Conservation (phyloP, 2,113 vertebrate species). For the Struthidea cinerea region DNA sequence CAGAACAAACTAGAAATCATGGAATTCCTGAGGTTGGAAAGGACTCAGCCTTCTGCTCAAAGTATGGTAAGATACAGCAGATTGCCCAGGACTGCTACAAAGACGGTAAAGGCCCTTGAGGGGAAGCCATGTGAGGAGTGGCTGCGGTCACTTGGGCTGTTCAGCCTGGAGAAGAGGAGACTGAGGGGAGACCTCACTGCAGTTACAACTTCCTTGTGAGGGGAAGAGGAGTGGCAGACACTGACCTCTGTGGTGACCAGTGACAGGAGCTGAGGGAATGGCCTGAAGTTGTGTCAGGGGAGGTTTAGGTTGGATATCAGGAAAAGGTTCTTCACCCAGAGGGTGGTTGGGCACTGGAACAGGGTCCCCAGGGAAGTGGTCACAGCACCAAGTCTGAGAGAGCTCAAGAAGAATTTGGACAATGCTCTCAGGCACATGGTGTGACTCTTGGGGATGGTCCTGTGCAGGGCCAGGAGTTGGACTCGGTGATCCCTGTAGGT, state of each 20-base stretch:
- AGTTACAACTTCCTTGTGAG: neutral
- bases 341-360: neutral
- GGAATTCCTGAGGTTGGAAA: neutral
- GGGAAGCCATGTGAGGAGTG: fast-evolving
- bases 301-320: neutral
- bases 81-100: neutral
- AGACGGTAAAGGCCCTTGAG: neutral
- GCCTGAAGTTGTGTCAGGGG: neutral
- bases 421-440: fast-evolving
- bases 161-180: neutral
- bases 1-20: neutral
- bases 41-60: neutral
- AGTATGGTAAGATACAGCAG: neutral
- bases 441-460: neutral
- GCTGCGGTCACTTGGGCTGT: neutral
- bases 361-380: neutral
- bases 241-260: neutral
- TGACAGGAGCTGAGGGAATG: neutral
- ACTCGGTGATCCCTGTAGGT: neutral
- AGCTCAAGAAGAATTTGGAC: fast-evolving
- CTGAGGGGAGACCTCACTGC: neutral
- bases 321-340: neutral
- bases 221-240: neutral
- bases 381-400: neutral
- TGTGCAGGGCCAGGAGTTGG: too few relatives aligned